Conservation (phyloP, 2,113 vertebrate species). For the Bombycilla garrulus region DNA sequence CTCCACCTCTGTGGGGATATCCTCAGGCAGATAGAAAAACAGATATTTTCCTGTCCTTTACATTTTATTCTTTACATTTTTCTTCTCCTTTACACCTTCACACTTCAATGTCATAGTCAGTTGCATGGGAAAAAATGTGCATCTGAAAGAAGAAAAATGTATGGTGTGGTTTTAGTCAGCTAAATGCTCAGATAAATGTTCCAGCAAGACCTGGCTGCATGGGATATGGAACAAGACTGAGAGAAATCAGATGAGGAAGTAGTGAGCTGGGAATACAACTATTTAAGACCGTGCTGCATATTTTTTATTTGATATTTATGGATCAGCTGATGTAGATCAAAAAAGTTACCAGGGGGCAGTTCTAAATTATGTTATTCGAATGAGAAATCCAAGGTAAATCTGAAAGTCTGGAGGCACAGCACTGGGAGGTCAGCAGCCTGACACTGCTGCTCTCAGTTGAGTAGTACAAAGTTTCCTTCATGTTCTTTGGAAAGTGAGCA, state of each 20-base stretch:
- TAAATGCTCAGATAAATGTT: not conserved
- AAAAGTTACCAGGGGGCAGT: not conserved
- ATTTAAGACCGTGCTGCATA: not conserved
- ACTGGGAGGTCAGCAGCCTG: not conserved
- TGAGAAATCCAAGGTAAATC: not conserved
- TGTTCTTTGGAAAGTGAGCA: fast-evolving
- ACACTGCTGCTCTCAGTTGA: not conserved
- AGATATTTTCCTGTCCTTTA: not conserved
- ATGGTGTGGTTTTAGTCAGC: not conserved
- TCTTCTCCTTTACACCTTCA: not conserved
- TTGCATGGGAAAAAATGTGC: not conserved
- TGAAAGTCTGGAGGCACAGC: not conserved
- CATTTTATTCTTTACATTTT: not conserved
- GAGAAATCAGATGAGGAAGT: not conserved
- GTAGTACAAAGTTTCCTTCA: not conserved
- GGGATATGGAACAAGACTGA: not conserved
- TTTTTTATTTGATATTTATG: not conserved
- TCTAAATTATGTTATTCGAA: not conserved
- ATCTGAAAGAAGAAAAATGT: not conserved
- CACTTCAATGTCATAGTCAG: not conserved
- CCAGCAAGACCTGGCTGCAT: not conserved
- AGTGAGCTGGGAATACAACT: not conserved
- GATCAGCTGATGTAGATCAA: not conserved
- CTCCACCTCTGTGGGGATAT: not conserved
- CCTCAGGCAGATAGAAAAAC: not conserved